Evolutionary conservation across 2,797 vertebrate species (phyloP).

Genomic region (Dendrocincla tyrannina): DNA sequence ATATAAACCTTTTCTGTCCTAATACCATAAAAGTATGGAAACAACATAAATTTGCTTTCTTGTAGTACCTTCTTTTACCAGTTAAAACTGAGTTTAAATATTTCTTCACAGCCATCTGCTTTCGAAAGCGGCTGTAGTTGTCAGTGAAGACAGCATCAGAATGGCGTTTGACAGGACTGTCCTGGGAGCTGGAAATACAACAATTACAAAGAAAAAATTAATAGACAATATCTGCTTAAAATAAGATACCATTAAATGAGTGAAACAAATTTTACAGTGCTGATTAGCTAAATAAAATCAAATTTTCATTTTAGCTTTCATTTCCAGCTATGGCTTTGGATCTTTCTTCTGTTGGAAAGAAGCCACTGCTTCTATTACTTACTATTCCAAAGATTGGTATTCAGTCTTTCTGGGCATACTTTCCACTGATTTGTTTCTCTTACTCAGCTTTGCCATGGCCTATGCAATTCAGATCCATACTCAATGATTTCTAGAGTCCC

Average conservation of each 20-base stretch:
- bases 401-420: neutral
- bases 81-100: slow-evolving; percentile 92
- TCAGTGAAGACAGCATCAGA: slow-evolving; percentile 96
- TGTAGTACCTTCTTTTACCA: slow-evolving; percentile 89
- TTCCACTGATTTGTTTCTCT: neutral
- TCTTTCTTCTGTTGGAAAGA: neutral
- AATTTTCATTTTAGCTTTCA: neutral
- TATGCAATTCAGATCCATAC: neutral
- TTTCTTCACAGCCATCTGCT: slow-evolving; percentile 97
- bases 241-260: neutral
- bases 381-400: neutral
- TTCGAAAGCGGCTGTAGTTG: slow-evolving; percentile 94
- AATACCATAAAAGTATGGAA: neutral
- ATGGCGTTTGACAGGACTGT: slow-evolving; percentile 88
- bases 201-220: neutral
- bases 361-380: neutral
- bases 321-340: neutral
- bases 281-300: neutral
- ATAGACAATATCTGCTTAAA: neutral
- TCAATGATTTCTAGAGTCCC: neutral
- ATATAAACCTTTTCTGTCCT: neutral
- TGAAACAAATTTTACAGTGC: neutral
- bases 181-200: slow-evolving; percentile 79
- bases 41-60: neutral
- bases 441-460: neutral